A percentile compares a stretch with the other conserved stretches of the same genome.
Conservation (phyloP, 2,797 vertebrate genomes). For the Phataginus tetradactyla region DNA sequence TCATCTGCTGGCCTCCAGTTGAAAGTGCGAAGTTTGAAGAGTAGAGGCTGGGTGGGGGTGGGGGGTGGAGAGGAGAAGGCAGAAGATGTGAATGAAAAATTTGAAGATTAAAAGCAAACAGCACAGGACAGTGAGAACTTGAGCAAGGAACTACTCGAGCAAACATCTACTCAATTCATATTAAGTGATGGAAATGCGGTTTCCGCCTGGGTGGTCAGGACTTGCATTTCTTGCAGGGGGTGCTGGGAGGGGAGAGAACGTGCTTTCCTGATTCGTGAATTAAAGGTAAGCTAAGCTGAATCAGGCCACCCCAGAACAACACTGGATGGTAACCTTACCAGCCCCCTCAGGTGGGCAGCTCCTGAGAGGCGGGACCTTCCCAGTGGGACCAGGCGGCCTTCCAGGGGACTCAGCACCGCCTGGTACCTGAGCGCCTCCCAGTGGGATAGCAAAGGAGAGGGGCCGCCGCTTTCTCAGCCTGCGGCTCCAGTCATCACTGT, state of each 20-base stretch:
- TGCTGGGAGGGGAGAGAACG: too few relatives aligned
- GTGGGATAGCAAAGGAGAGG: too few relatives aligned
- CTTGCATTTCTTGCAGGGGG: background rate
- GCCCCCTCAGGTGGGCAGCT: fast-evolving
- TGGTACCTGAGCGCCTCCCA: fast-evolving
- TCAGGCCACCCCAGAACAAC: too few relatives aligned
- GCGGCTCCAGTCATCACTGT: background rate
- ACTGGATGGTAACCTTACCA: too few relatives aligned
- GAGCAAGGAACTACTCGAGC: background rate
- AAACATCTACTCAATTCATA: fast-evolving
- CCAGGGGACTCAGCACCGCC: fast-evolving
- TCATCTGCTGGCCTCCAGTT: background rate
- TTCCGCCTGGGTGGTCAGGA: background rate
- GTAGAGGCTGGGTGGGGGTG: fast-evolving
- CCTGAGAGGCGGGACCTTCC: background rate
- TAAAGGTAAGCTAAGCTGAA: background rate
- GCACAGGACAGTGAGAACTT: background rate
- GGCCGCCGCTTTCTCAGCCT: too few relatives aligned
- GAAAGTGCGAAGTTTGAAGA: background rate
- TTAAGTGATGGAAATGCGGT: background rate
- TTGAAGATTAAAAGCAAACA: background rate
- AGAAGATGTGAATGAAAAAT: background rate
- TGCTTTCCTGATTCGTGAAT: background rate
- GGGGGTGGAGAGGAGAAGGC: too few relatives aligned
- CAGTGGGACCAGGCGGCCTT: background rate